phyloP scores from a whole-genome alignment of 2,113 vertebrate species.

The Mustelus asterias region DNA sequence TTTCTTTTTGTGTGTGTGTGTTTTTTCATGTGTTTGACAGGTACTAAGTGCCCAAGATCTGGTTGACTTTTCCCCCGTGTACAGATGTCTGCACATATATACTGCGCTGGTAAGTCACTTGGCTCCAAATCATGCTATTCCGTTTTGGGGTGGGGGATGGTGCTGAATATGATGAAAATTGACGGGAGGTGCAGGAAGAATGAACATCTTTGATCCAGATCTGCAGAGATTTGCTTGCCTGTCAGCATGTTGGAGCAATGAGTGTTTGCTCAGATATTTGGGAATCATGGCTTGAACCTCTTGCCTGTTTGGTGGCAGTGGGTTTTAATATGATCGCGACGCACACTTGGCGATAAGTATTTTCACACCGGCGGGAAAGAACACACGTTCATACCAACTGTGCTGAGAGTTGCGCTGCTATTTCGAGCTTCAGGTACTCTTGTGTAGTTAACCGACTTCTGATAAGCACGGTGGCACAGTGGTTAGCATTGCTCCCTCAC shows the following conservation, averaged over 20 bases:
- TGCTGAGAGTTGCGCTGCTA: neutral
- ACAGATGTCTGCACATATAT: slow-evolving; percentile 93
- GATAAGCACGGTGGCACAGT: too few relatives aligned
- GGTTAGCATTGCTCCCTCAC: too few relatives aligned
- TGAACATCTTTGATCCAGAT: slow-evolving; percentile 51
- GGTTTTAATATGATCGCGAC: neutral
- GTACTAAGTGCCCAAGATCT: slow-evolving; percentile 85
- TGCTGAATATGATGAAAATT: slow-evolving; percentile 47
- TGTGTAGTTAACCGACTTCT: neutral
- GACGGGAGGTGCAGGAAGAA: slow-evolving; percentile 47
- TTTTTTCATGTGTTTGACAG: slow-evolving; percentile 49
- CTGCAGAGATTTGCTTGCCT: neutral
- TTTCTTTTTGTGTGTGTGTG: slow-evolving; percentile 27
- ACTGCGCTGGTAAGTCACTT: slow-evolving; percentile 73
- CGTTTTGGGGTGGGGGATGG: slow-evolving; percentile 53
- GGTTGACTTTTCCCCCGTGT: slow-evolving; percentile 96
- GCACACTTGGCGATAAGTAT: neutral
- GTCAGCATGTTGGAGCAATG: neutral
- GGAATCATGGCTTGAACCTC: neutral
- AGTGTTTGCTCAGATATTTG: neutral
- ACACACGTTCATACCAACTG: neutral
- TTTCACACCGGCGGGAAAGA: neutral
- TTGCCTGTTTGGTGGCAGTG: neutral
- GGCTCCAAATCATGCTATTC: slow-evolving; percentile 55
- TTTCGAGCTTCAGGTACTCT: neutral